Base-by-base conservation (phyloP, 2,888 invertebrate genomes). In the Mythimna ferrago region DNA sequence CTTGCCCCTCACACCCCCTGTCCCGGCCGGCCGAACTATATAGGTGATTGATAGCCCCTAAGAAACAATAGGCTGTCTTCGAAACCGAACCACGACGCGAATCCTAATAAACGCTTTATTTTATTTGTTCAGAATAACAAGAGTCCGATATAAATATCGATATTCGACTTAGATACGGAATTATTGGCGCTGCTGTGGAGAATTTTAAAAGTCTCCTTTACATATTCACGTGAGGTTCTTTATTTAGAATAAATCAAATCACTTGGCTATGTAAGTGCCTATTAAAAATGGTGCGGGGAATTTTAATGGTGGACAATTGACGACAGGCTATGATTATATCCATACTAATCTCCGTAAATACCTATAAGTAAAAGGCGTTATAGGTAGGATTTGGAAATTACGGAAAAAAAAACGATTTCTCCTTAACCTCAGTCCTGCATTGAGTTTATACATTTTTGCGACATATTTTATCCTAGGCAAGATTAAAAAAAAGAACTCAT, bases 91-190 rank as follows among this genome's bases (percentile, higher is more conserved):
- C 90, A 93, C 93, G 93, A 92, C 92, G 95, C 95, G 95, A 96
- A 94, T 96, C 93, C 94, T 95, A 96, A 96, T 95, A 95, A 94
- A 95, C 93, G 94, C 94, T 95, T 96, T 95, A 94, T 95, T 96
- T 96, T 95, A 94, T 95, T 96, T 95, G 93, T 92, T 88, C 86
- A 87, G 92, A 92, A 95, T 94, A 94, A 95, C 93, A 93, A 94
- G 93, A 91, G 90, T 88, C 90, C 41, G 92, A 92, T 93, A 93
- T 94, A 95, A 92, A 94, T 91, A 93, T 93, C 91, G 92, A 93
- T 93, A 94, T 93, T 86, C 93, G 92, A 91, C 91, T 93, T 93
- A 94, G 93, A 92, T 91, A 92, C 91, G 88, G 90, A 92, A 93
- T 93, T 93, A 94, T 92, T 91, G 90, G 90, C 86, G 88, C 90